Conservation (phyloP, 2,113 vertebrate species). For the Pterophyllum scalare region DNA sequence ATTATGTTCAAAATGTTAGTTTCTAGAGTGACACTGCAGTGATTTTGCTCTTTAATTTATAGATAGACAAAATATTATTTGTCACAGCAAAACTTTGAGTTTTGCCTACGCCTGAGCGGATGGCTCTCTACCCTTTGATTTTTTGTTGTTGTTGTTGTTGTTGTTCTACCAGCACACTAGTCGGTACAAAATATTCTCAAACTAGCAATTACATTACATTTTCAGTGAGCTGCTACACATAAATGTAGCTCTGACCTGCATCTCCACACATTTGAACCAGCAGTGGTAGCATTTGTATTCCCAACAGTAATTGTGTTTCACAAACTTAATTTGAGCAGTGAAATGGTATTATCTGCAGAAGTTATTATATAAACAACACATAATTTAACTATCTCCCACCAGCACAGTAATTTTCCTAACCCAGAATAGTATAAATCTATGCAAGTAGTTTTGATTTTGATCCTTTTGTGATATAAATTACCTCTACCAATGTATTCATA, state of each 20-base stretch:
- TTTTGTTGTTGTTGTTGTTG: not conserved
- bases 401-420: conserved; percentile 40
- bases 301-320: conserved; percentile 51
- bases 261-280: conserved; percentile 42
- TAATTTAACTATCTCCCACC: conserved; percentile 59
- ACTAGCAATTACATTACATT: not conserved
- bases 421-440: conserved; percentile 39
- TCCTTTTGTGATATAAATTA: conserved; percentile 64
- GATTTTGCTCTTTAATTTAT: conserved; percentile 12
- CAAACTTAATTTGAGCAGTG: conserved; percentile 52
- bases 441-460: conserved; percentile 55
- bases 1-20: conserved; percentile 11
- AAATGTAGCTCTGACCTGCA: conserved; percentile 18
- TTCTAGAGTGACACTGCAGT: not conserved
- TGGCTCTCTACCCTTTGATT: not conserved
- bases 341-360: conserved; percentile 51
- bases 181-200: not conserved
- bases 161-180: not conserved
- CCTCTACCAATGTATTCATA: conserved; percentile 66
- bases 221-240: not conserved
- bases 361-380: conserved; percentile 56
- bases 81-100: not conserved
- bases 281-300: conserved; percentile 34
- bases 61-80: not conserved
- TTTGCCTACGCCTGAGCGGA: not conserved